Base-by-base conservation (phyloP, 2,113 vertebrate genomes). In the Lagopus leucura region DNA sequence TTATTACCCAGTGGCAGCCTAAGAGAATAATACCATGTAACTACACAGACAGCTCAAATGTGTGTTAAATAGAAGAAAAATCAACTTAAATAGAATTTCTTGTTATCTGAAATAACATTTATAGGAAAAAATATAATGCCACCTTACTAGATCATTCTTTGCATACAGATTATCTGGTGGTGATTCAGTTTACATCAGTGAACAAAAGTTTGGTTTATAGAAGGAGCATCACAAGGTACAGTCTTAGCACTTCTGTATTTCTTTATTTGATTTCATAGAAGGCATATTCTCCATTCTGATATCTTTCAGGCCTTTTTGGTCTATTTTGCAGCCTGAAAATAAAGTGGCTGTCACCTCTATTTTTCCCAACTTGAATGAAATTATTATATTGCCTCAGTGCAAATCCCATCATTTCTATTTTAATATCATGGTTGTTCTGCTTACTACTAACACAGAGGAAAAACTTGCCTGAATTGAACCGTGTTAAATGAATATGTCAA, bases 351-450 rank as follows among this genome's bases (percentile, higher is more conserved):
- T 79, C 55, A 63, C 72, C 77, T 79, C 11, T 70, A 25, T 85
- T 77, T 91, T 81, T 72, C 34, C 21, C 11, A 60, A 45, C 50
- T 42, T 83, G 64, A 88, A 50, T 42, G 6, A 86, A 88, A 77
- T 76, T 74, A 63, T 63, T 4, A 8, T 54, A 27, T 55, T 32
- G 21, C 66, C 30, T 92, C 42, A 47, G 84, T 80, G 42, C 42
- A 82, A 80, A 89, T 94, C 34, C 38, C 28, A n/a, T 58, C 24
- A 63, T 87, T 94, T 73, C 71, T 73, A 1, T 73, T 93, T 84
- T 70, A 64, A 57, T 89, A 25, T 13, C 9, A 12, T 75, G 13
- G 15, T 77, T 80, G 24, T 87, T 18, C 58, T 73, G 71, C 34
- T 85, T 63, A 11, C 27, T 67, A 77, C 28, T 67, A 71, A 58